Percentiles rank a stretch among this genome's conserved stretches.
These are phyloP conservation scores for Lasioglossum marginatum DNA, from an alignment of 2,888 invertebrate species.

Conservation along the genomic window DNA sequence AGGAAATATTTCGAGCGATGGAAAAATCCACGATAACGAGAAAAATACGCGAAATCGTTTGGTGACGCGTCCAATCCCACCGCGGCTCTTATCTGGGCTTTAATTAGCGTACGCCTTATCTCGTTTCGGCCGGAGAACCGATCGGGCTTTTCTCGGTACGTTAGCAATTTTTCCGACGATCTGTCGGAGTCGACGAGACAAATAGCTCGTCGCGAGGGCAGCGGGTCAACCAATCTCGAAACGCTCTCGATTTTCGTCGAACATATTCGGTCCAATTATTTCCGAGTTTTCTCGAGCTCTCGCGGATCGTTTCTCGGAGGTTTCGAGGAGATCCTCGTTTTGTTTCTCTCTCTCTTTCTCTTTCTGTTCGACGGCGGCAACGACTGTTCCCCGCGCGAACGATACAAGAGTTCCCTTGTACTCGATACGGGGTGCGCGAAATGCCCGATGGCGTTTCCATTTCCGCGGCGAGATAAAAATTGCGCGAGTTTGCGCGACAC, in stretches of 20 bases:
- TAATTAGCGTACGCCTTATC: conserved; percentile 67
- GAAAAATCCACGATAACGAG: conserved; percentile 55
- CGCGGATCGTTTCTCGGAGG: background rate
- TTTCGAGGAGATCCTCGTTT: background rate
- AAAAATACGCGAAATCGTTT: conserved; percentile 64
- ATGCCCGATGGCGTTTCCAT: conserved; percentile 68
- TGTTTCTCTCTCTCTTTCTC: background rate
- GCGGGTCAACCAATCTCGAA: conserved; percentile 21
- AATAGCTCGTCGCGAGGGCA: conserved; percentile 10
- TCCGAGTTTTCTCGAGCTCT: too few relatives aligned
- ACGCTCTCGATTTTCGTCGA: conserved; percentile 24
- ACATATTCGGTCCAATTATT: background rate
- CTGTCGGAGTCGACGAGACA: conserved; percentile 6
- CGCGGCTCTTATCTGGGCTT: conserved; percentile 61
- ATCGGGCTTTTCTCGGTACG: conserved; percentile 55
- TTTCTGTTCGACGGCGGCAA: background rate
- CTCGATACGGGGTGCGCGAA: conserved; percentile 61
- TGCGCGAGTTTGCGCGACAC: conserved; percentile 43
- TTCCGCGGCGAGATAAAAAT: conserved; percentile 61
- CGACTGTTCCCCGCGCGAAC: conserved; percentile 11
- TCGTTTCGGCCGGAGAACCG: conserved; percentile 63
- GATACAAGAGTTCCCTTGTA: conserved; percentile 59
- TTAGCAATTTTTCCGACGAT: background rate
- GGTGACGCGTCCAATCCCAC: conserved; percentile 55
- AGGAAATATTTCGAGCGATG: conserved; percentile 48